These are phyloP conservation scores for Artemia sinica DNA, from an alignment of 2,888 invertebrate genomes.

Conservation along the genomic window DNA sequence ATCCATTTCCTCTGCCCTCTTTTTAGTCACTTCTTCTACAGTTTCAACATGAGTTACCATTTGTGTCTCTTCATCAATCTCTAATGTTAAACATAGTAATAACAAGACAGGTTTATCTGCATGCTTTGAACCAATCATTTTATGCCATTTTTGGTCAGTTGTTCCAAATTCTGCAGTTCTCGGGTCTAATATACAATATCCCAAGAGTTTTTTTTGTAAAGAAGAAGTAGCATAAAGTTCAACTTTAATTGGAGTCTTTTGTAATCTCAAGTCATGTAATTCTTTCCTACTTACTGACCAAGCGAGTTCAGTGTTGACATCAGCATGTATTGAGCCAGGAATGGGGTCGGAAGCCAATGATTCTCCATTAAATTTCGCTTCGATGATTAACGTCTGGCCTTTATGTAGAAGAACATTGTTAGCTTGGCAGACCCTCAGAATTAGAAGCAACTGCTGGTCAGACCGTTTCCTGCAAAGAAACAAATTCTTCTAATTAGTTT, in stretches of 20 bases:
- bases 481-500: background rate
- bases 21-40: background rate
- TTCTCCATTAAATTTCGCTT: slow-evolving; percentile 3
- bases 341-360: slow-evolving; percentile 1
- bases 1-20: background rate
- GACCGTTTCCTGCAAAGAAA: slow-evolving; percentile 3
- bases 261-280: background rate
- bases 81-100: background rate
- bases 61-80: slow-evolving; percentile 2
- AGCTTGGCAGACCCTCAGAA: background rate
- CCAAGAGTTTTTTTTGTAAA: background rate
- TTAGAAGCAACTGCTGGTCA: background rate
- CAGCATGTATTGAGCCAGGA: background rate
- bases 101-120: background rate
- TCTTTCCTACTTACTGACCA: slow-evolving; percentile 4
- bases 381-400: background rate
- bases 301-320: background rate
- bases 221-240: background rate
- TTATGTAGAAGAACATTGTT: background rate
- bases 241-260: slow-evolving; percentile 11
- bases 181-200: background rate
- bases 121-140: background rate
- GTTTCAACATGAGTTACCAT: background rate
- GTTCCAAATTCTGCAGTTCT: background rate
- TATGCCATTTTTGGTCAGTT: slow-evolving; percentile 3